A percentile compares a stretch with the other conserved stretches of the same genome.
These are phyloP conservation scores for Etheostoma perlongum DNA, from an alignment of 2,797 vertebrate genomes.

Conservation along the genomic window DNA sequence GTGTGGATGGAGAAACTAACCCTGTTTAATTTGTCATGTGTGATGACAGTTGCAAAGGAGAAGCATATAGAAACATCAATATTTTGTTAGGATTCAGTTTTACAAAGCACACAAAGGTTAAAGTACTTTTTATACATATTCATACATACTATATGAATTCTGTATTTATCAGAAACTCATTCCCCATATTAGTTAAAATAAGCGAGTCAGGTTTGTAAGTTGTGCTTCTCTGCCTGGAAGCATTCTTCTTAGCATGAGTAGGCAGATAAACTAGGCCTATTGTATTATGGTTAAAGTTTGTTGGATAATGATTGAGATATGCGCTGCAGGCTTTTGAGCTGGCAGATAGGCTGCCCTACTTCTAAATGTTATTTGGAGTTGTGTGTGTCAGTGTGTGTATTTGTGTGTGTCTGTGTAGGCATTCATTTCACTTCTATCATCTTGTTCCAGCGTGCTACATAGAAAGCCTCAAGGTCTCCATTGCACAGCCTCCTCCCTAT, in stretches of 20 bases:
- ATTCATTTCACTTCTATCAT: conserved; percentile 56
- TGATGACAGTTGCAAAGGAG: not conserved
- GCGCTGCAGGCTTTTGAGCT: conserved; percentile 72
- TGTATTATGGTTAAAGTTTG: conserved; percentile 60
- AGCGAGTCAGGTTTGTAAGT: conserved; percentile 35
- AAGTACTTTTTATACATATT: conserved; percentile 1
- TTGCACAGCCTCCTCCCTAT: conserved; percentile 28
- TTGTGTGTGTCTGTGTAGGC: conserved; percentile 12
- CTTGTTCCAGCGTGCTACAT: conserved; percentile 60
- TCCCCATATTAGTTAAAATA: conserved; percentile 27
- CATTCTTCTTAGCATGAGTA: conserved; percentile 43
- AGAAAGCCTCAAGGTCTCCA: conserved; percentile 64
- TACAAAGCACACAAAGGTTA: not conserved
- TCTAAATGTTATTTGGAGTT: conserved; percentile 68
- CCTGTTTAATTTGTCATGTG: not conserved
- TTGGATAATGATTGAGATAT: conserved; percentile 75
- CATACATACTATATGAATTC: conserved; percentile 8
- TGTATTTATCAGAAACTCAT: not conserved
- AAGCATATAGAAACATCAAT: not conserved
- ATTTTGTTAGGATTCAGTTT: not conserved
- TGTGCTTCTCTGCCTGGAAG: conserved; percentile 19
- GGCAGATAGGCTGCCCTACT: conserved; percentile 77
- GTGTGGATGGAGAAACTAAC: not conserved
- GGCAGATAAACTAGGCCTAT: conserved; percentile 56
- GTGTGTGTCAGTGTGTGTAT: conserved; percentile 24